A percentile compares a stretch with the other conserved stretches of the same genome.
phyloP scores from a whole-genome alignment of 2,113 vertebrate genomes.

The Erinaceus europaeus region DNA sequence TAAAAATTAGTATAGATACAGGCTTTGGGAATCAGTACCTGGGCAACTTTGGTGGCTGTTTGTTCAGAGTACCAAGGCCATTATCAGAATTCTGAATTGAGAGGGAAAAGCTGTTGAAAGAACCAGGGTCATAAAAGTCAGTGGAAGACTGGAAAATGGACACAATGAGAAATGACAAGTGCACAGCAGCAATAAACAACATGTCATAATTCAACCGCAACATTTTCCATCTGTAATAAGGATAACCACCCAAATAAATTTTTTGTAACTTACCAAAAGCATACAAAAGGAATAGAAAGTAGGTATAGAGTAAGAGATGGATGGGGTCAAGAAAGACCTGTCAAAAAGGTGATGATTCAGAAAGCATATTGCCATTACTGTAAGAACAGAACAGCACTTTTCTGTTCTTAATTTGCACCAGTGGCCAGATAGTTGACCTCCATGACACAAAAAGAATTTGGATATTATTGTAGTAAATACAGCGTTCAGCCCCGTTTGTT shows the following conservation, averaged over 20 bases:
- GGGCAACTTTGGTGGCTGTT: no score
- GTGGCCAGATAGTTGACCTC: slow-evolving; percentile 38
- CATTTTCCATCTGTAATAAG: background rate
- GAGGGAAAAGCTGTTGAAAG: background rate
- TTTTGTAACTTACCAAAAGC: background rate
- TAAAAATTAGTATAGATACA: no score
- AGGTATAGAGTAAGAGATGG: slow-evolving; percentile 21
- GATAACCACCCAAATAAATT: background rate
- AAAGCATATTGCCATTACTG: background rate
- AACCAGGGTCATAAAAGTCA: slow-evolving; percentile 27
- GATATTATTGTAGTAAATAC: background rate
- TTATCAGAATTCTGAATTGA: slow-evolving; percentile 14
- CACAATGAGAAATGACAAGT: slow-evolving; percentile 11
- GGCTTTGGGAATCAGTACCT: no score
- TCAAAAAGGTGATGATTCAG: background rate
- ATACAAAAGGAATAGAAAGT: background rate
- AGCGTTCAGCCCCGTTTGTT: background rate
- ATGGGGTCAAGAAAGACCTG: background rate
- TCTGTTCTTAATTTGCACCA: slow-evolving; percentile 11
- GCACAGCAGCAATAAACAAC: slow-evolving; percentile 16
- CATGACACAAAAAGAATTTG: background rate
- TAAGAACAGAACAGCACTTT: background rate
- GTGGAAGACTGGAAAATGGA: slow-evolving; percentile 14
- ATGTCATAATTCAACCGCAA: background rate
- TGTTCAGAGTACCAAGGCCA: background rate